phyloP scores from a whole-genome alignment of 92 coral and sea anemone genomes.

The Palythoa caribaeorum region DNA sequence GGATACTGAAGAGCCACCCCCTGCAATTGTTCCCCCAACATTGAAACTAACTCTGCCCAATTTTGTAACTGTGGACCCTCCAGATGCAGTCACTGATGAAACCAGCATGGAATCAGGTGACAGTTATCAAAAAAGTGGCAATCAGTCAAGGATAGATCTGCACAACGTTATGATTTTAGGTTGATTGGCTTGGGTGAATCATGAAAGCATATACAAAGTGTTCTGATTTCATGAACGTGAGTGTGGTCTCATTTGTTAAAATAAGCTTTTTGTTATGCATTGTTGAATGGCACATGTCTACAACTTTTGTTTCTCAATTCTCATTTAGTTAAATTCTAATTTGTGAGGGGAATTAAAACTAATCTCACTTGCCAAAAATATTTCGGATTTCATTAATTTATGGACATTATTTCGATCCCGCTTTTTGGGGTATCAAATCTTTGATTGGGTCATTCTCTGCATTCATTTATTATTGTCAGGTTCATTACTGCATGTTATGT shows the following conservation, averaged over 20 bases:
- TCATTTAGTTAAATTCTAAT: no score
- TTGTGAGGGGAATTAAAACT: no score
- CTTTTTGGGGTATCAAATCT: no score
- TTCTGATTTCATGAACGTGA: background rate
- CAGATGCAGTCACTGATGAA: background rate
- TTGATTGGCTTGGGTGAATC: background rate
- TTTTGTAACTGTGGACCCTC: conserved; percentile 2
- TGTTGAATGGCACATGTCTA: no score
- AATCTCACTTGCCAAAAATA: no score
- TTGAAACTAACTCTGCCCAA: background rate
- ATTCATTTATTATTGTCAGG: no score
- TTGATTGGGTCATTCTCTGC: no score
- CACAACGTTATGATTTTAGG: background rate
- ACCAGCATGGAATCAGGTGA: background rate
- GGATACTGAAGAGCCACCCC: conserved; percentile 5
- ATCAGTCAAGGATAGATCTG: background rate
- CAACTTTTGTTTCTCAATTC: no score
- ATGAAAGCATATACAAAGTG: conserved; percentile 1
- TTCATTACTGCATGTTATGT: no score
- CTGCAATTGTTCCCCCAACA: background rate
- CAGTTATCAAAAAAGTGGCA: background rate
- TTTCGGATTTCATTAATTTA: no score
- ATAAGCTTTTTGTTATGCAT: no score
- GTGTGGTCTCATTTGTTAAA: background rate
- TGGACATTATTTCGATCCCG: no score